Evolutionary conservation across 53 echinoderm and acorn worm genomes (phyloP).

Genomic region (Antedon mediterranea): DNA sequence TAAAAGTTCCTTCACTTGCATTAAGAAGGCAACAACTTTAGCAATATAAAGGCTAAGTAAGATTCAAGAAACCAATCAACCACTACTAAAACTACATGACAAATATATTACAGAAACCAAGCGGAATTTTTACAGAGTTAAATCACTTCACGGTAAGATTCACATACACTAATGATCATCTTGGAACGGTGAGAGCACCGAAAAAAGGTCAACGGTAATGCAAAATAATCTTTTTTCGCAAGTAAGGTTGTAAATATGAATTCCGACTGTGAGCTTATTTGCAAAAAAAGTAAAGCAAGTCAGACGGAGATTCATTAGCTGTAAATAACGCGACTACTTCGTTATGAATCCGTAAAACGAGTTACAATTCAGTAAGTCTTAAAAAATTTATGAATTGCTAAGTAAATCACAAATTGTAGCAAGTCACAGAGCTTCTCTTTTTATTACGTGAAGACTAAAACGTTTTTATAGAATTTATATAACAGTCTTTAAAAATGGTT

Average conservation of each 20-base stretch:
- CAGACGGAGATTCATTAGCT: neutral
- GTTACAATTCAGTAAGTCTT: neutral
- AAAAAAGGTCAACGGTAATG: neutral
- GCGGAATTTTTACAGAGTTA: neutral
- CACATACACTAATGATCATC: neutral
- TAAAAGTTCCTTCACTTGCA: neutral
- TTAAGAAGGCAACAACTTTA: neutral
- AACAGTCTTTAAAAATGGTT: too few species aligned
- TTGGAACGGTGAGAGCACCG: neutral
- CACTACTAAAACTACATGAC: neutral
- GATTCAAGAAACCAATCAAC: neutral
- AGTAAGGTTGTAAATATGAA: slow-evolving; percentile 1
- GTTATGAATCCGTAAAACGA: neutral
- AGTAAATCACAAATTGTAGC: neutral
- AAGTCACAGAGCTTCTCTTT: too few species aligned
- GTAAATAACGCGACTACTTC: neutral
- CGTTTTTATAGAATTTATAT: too few species aligned
- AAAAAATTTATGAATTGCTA: neutral
- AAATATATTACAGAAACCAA: neutral
- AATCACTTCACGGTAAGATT: neutral
- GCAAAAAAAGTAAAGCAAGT: neutral
- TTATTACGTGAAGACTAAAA: too few species aligned
- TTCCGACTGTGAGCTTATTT: neutral
- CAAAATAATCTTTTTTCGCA: neutral
- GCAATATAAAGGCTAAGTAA: neutral